A percentile compares a stretch with the other conserved stretches of the same genome.
phyloP scores from a whole-genome alignment of 2,797 vertebrate genomes.

The Hapalemur alaotrensis region DNA sequence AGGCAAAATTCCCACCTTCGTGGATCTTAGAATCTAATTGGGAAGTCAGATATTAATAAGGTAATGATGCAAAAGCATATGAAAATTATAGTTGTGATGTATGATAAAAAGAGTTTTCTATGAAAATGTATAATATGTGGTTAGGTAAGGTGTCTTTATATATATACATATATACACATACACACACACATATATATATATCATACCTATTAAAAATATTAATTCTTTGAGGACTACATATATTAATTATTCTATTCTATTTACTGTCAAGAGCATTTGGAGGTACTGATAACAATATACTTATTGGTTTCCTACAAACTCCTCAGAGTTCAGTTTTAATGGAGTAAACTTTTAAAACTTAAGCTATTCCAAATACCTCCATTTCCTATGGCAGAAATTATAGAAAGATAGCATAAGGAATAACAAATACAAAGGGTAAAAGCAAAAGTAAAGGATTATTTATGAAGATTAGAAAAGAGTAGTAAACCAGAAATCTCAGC shows the following conservation, averaged over 20 bases:
- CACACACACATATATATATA: rapidly evolving
- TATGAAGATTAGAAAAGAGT: not conserved
- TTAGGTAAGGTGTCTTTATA: not conserved
- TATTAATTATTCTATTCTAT: not conserved
- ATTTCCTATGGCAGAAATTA: not conserved
- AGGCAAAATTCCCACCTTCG: not conserved
- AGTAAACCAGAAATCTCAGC: not conserved
- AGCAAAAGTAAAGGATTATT: not conserved
- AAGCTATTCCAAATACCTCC: not conserved
- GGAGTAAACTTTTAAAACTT: not conserved
- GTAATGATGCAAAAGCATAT: not conserved
- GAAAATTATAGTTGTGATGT: not conserved
- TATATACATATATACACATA: not conserved
- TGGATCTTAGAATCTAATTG: not conserved
- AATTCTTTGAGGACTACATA: not conserved
- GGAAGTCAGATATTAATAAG: not conserved
- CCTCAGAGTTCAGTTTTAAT: not conserved
- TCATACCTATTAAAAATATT: not conserved
- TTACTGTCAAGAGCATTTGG: not conserved
- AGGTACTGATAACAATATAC: not conserved
- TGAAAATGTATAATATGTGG: not conserved
- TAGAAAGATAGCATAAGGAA: not conserved
- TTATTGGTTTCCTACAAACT: not conserved
- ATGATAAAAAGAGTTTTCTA: not conserved
- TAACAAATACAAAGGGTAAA: not conserved